phyloP scores from a whole-genome alignment of 1,140 invertebrate species.

The Polypedilum vanderplanki region DNA sequence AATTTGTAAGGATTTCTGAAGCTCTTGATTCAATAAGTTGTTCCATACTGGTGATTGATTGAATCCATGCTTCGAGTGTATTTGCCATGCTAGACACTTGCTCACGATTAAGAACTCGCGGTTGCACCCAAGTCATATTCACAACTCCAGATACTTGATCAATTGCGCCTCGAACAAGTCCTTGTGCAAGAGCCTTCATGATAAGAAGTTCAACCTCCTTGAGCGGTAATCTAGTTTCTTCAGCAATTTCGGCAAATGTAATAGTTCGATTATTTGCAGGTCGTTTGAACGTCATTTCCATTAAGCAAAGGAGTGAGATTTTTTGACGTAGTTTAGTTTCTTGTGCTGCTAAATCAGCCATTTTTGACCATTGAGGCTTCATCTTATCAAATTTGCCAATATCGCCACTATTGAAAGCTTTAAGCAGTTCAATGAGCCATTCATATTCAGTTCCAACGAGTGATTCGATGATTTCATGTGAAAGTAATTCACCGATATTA shows the following conservation, averaged over 20 bases:
- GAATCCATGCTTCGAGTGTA: slow-evolving; percentile 71
- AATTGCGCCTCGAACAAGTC: slow-evolving; percentile 87
- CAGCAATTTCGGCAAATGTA: slow-evolving; percentile 85
- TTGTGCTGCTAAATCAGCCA: slow-evolving; percentile 79
- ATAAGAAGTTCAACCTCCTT: slow-evolving; percentile 90
- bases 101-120: slow-evolving; percentile 71
- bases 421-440: slow-evolving; percentile 86
- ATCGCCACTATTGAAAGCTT: slow-evolving; percentile 89
- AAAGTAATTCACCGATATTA: slow-evolving; percentile 93
- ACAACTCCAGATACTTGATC: slow-evolving; percentile 81
- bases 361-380: slow-evolving; percentile 69
- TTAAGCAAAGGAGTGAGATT: slow-evolving; percentile 89
- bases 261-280: slow-evolving; percentile 67
- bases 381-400: slow-evolving; percentile 77
- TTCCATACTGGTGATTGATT: slow-evolving; percentile 76
- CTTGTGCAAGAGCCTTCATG: slow-evolving; percentile 96
- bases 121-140: slow-evolving; percentile 81
- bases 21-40: slow-evolving; percentile 71
- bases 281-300: slow-evolving; percentile 85
- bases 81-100: slow-evolving; percentile 74
- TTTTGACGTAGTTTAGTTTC: slow-evolving; percentile 83
- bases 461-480: slow-evolving; percentile 87
- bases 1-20: slow-evolving; percentile 69
- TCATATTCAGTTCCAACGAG: slow-evolving; percentile 72
- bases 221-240: slow-evolving; percentile 70